Evolutionary conservation across 2,797 vertebrate species (phyloP).

Genomic region (Muscicapa comitata): DNA sequence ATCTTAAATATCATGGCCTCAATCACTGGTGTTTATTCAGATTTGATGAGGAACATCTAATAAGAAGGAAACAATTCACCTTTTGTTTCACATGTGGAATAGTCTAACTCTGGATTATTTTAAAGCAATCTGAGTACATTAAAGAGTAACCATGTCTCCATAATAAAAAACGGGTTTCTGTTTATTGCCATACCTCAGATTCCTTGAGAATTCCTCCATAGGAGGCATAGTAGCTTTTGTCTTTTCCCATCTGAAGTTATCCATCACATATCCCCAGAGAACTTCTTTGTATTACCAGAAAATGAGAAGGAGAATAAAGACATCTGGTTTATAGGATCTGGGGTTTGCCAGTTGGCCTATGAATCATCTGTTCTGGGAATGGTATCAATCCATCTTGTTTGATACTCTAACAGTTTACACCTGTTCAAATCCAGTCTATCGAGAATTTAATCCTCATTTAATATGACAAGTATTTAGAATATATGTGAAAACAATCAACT

Average conservation of each 20-base stretch:
- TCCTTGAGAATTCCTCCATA: background rate
- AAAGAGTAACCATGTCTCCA: background rate
- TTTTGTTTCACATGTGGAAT: background rate
- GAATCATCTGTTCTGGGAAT: background rate
- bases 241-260: background rate
- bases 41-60: background rate
- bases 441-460: background rate
- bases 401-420: background rate
- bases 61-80: background rate
- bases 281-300: background rate
- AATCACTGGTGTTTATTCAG: background rate
- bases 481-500: background rate
- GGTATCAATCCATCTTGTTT: background rate
- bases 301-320: background rate
- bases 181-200: background rate
- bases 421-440: background rate
- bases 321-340: background rate
- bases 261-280: background rate
- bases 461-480: background rate
- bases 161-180: rapidly evolving
- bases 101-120: background rate
- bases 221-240: background rate
- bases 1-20: background rate
- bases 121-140: background rate
- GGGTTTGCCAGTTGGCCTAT: background rate